phyloP scores from a whole-genome alignment of 2,113 vertebrate genomes.

The Nipponia nippon region DNA sequence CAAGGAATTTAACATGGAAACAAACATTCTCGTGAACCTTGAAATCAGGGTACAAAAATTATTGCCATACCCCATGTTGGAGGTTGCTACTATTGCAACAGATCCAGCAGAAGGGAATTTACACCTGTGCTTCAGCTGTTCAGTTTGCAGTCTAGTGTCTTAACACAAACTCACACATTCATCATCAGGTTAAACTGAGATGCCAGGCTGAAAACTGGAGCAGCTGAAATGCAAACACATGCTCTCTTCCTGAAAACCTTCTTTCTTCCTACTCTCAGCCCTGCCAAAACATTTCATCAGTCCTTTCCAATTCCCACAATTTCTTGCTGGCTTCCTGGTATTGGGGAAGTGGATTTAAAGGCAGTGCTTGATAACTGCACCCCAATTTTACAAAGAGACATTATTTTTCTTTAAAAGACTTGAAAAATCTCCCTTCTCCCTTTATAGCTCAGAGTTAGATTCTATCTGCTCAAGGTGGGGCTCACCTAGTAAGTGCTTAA shows the following conservation, averaged over 20 bases:
- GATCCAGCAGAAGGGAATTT: constrained; percentile 2
- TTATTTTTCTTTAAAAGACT: background rate
- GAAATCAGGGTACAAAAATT: background rate
- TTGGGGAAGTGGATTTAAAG: background rate
- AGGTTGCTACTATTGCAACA: background rate
- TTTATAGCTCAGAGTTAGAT: background rate
- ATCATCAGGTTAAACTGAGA: constrained; percentile 23
- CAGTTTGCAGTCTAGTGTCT: background rate
- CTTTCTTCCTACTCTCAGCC: background rate
- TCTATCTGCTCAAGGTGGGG: background rate
- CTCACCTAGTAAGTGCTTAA: background rate
- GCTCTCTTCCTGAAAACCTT: background rate
- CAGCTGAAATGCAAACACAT: background rate
- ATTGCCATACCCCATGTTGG: background rate
- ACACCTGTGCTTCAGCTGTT: constrained; percentile 2
- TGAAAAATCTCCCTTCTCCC: background rate
- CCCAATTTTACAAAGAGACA: background rate
- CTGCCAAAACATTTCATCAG: background rate
- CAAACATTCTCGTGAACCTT: background rate
- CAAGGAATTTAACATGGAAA: background rate
- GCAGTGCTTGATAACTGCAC: background rate
- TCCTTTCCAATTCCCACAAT: background rate
- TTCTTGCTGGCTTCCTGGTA: background rate
- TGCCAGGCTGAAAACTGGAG: background rate
- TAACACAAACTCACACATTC: background rate